phyloP scores from a whole-genome alignment of 1,140 invertebrate genomes.

The Cylas formicarius region DNA sequence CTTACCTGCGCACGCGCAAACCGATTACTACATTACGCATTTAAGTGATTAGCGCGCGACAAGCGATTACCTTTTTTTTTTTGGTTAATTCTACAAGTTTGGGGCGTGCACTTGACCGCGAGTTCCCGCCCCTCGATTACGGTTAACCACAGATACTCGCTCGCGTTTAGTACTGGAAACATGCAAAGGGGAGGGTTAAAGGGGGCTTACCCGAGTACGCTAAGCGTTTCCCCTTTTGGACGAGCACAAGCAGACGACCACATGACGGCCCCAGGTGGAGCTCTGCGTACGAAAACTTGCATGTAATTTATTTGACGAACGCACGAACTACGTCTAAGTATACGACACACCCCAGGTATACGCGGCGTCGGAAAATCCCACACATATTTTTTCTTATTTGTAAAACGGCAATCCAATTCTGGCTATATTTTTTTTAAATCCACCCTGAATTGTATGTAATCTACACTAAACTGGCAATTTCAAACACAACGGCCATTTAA shows the following conservation, averaged over 20 bases:
- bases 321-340: neutral
- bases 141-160: constrained; percentile 26
- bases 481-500: too few relatives aligned
- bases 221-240: constrained; percentile 40
- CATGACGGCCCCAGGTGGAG: constrained; percentile 32
- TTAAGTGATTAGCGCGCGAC: too few relatives aligned
- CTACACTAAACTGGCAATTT: too few relatives aligned
- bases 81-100: constrained; percentile 23
- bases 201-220: constrained; percentile 35
- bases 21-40: neutral
- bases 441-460: too few relatives aligned
- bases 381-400: too few relatives aligned
- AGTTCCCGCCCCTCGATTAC: constrained; percentile 33
- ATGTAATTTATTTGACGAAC: neutral
- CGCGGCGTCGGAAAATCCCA: too few relatives aligned
- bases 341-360: too few relatives aligned
- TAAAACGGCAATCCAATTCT: too few relatives aligned
- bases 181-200: constrained; percentile 30
- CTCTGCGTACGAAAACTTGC: constrained; percentile 30
- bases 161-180: constrained; percentile 28
- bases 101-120: constrained; percentile 14
- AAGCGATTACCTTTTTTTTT: constrained; percentile 28
- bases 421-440: too few relatives aligned
- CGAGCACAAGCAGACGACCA: constrained; percentile 39
- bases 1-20: constrained; percentile 29